Evolutionary conservation across 1,140 invertebrate species (phyloP).

Genomic region (Caenorhabditis tropicalis): DNA sequence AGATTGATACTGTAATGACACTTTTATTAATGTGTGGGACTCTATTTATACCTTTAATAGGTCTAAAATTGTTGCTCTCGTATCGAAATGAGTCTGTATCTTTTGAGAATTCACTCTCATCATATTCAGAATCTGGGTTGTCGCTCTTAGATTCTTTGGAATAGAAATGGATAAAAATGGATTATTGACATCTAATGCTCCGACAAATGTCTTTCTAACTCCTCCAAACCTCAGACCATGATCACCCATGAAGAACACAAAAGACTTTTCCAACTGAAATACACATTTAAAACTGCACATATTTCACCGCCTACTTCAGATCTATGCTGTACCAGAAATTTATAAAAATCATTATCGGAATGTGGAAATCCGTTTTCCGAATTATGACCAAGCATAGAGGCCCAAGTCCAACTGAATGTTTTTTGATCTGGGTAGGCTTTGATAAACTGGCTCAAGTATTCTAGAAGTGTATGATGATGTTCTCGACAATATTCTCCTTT

Average conservation of each 20-base stretch:
- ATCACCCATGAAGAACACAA: constrained; percentile 55
- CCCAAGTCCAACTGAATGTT: constrained; percentile 52
- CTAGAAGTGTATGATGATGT: constrained; percentile 6
- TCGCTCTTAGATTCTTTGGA: constrained; percentile 37
- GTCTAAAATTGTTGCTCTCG: constrained; percentile 39
- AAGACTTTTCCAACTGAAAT: constrained; percentile 54
- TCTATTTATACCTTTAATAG: constrained; percentile 6
- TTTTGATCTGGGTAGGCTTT: constrained; percentile 49
- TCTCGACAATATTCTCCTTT: constrained; percentile 23
- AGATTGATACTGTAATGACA: constrained; percentile 37
- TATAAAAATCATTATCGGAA: constrained; percentile 46
- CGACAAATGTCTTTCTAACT: constrained; percentile 33
- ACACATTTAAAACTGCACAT: background rate
- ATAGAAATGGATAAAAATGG: constrained; percentile 52
- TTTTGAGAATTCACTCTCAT: constrained; percentile 41
- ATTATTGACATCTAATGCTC: constrained; percentile 50
- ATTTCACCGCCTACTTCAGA: background rate
- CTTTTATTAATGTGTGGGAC: background rate
- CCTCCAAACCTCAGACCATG: constrained; percentile 55
- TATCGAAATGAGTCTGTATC: constrained; percentile 48
- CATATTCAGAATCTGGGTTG: background rate
- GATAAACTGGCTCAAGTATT: constrained; percentile 50
- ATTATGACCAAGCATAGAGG: constrained; percentile 43
- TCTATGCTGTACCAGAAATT: constrained; percentile 7
- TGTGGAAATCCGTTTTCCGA: constrained; percentile 16